Conservation (phyloP, 2,113 vertebrate genomes). For the Toxostoma redivivum region DNA sequence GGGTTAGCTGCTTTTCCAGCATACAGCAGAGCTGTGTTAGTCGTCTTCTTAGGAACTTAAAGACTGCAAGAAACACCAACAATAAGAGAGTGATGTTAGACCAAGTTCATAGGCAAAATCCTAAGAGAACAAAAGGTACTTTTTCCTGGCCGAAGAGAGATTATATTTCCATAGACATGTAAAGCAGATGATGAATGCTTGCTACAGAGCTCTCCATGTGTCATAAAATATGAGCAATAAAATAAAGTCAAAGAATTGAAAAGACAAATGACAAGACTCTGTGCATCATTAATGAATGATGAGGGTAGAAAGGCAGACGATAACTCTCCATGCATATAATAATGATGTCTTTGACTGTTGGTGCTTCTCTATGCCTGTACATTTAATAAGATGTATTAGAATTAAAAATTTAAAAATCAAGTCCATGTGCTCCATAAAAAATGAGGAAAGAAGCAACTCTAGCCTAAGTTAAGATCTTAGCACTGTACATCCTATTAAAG, state of each 20-base stretch:
- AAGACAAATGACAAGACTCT: conserved; percentile 58
- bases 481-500: not conserved
- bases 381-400: conserved; percentile 50
- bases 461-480: conserved; percentile 19
- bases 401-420: conserved; percentile 63
- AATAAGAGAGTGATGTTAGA: not conserved
- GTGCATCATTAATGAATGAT: conserved; percentile 58
- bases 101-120: not conserved
- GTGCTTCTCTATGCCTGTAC: conserved; percentile 15
- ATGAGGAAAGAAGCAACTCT: conserved; percentile 25
- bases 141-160: not conserved
- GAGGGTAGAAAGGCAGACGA: conserved; percentile 41
- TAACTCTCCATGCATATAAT: conserved; percentile 61
- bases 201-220: conserved; percentile 16
- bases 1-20: not conserved
- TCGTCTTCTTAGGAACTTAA: not conserved
- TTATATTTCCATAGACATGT: not conserved
- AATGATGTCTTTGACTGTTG: conserved; percentile 37
- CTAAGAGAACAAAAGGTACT: conserved; percentile 2
- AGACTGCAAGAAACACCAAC: not conserved
- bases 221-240: conserved; percentile 57
- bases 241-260: conserved; percentile 55
- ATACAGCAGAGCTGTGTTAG: not conserved
- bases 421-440: conserved; percentile 43
- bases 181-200: not conserved